Evolutionary conservation across 2,113 vertebrate species (phyloP), one percentile per base, ranked within the genome.

Genomic region (Forbesichthys agassizii): DNA sequence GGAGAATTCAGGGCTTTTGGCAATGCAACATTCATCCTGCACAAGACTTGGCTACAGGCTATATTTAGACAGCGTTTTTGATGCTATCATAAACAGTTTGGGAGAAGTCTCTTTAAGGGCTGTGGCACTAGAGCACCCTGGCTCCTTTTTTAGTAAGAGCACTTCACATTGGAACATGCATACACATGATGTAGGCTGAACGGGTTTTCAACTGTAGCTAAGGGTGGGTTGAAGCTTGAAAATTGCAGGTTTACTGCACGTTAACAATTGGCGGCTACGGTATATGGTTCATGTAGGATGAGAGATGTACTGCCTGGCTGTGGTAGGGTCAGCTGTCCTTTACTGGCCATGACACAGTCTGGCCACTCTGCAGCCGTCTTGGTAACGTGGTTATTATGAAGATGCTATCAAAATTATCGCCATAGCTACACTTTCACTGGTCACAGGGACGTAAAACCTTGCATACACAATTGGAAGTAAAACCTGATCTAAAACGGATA

Each of bases 1-100:
- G 73, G 86, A 89, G 88, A 86, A 83, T 89, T 79, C 80, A 84
- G 68, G 77, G 72, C 65, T 66, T 80, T 84, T 79, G 79, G 85
- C 84, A 81, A 59, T 12, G 49, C 33, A 33, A 10, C n/a, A 8
- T 78, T 79, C 82, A 84, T 42, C 52, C 18, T 20, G 73, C 68
- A 83, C 75, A 69, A 67, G 73, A 70, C 71, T 75, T 71, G 36
- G 60, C 76, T 73, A 64, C 59, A 67, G 64, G 49, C 82, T 88
- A 84, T 78, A 81, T 89, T 87, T 85, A 82, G 73, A 33, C 13
- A 0, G 1, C 61, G 58, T 74, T 49, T 68, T 49, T 75, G 51
- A 81, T 61, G 59, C 77, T 63, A 72, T 78, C 27, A 11, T 77
- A 73, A 83, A 88, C 66, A 11, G 13, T 74, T 86, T 75, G 5